A percentile compares a stretch with the other conserved stretches of the same genome.
Evolutionary conservation across 2,888 invertebrate species (phyloP).

Genomic region (Hecatera dysodea): DNA sequence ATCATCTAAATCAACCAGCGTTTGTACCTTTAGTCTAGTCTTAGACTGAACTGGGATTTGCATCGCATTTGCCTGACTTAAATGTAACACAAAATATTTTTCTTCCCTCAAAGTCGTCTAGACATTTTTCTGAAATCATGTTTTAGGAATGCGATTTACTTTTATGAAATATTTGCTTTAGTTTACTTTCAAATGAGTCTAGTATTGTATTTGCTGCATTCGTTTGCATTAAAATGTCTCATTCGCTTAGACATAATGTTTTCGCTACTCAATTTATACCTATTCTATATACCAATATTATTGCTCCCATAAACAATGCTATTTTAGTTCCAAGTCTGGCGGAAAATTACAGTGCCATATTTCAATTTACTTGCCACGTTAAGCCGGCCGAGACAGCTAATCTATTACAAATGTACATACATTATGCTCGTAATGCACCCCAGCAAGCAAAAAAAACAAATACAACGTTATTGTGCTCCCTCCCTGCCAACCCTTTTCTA

Average conservation of each 20-base stretch:
- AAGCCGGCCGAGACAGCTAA: conserved; percentile 44
- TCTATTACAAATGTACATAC: conserved; percentile 53
- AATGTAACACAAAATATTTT: conserved; percentile 9
- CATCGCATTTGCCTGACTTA: conserved; percentile 36
- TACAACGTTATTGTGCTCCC: conserved; percentile 34
- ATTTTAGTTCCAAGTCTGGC: conserved; percentile 26
- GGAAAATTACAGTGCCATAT: conserved; percentile 37
- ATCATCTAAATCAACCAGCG: conserved; percentile 24
- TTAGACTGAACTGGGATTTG: conserved; percentile 45
- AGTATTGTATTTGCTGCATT: background rate
- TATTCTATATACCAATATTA: background rate
- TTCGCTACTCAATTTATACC: background rate
- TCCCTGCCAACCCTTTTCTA: background rate
- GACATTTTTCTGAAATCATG: conserved; percentile 14
- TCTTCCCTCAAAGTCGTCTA: conserved; percentile 6
- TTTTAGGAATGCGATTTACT: conserved; percentile 13
- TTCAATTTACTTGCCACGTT: conserved; percentile 46
- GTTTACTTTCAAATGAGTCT: background rate
- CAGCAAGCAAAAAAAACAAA: conserved; percentile 25
- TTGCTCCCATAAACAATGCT: conserved; percentile 1
- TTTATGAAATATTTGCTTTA: conserved; percentile 3
- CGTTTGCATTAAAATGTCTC: background rate
- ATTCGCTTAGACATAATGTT: background rate
- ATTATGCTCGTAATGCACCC: conserved; percentile 32
- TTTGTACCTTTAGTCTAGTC: conserved; percentile 22